These are phyloP conservation scores for Dicentrarchus labrax DNA, from an alignment of 2,113 vertebrate species.

Conservation along the genomic window DNA sequence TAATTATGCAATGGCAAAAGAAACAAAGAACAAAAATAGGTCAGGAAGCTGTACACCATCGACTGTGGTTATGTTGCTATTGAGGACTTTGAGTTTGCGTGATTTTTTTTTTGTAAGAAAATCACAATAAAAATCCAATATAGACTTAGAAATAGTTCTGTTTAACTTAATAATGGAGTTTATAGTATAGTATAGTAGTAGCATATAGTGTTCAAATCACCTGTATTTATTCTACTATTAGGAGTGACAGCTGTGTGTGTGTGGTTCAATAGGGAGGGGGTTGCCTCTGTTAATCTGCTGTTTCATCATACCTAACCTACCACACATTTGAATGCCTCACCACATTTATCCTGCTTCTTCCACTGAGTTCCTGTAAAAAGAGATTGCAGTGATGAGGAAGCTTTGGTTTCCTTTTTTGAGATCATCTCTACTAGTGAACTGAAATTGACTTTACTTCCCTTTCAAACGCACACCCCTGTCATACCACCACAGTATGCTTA, in stretches of 20 bases:
- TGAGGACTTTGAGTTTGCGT: not conserved
- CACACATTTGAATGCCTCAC: not conserved
- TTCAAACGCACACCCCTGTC: not conserved
- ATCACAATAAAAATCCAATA: not conserved
- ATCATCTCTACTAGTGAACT: not conserved
- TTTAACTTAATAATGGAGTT: not conserved
- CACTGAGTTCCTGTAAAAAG: not conserved
- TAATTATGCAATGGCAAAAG: not conserved
- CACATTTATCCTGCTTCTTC: slow-evolving; percentile 1
- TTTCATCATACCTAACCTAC: not conserved
- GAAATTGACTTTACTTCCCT: not conserved
- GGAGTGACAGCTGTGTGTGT: not conserved
- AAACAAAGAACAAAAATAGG: not conserved
- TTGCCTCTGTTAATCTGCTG: not conserved
- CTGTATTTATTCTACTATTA: not conserved
- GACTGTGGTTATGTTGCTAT: not conserved
- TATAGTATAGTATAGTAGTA: too few species aligned
- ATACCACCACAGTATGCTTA: not conserved
- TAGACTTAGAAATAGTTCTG: not conserved
- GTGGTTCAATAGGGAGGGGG: too few species aligned
- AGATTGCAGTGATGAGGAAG: not conserved
- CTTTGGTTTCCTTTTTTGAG: not conserved
- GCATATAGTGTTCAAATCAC: not conserved
- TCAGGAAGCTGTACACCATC: not conserved
- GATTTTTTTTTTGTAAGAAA: too few species aligned